A percentile compares a stretch with the other conserved stretches of the same genome.
Evolutionary conservation across 1,140 invertebrate species (phyloP).

Genomic region (Leptinotarsa undecemlineata): DNA sequence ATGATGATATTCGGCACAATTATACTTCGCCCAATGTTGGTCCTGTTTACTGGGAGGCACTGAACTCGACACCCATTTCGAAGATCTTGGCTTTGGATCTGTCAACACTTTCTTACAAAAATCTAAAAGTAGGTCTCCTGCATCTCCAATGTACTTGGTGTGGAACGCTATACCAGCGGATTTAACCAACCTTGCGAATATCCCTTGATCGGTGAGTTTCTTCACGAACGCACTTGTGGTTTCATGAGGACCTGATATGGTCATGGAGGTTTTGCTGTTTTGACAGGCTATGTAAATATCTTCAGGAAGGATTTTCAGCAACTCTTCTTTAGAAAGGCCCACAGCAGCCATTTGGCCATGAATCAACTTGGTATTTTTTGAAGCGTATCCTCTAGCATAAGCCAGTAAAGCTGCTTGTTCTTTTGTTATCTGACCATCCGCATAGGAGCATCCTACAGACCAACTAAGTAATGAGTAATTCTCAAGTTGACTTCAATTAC

Average conservation of each 20-base stretch:
- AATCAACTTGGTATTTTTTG: conserved; percentile 75
- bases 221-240: conserved; percentile 69
- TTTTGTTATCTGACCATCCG: conserved; percentile 79
- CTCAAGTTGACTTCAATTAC: conserved; percentile 12
- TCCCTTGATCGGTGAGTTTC: conserved; percentile 67
- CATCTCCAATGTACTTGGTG: conserved; percentile 74
- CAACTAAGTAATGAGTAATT: background rate
- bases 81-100: conserved; percentile 68
- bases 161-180: conserved; percentile 83
- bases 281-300: conserved; percentile 81
- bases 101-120: conserved; percentile 73
- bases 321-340: conserved; percentile 58
- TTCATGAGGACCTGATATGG: conserved; percentile 79
- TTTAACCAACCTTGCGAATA: conserved; percentile 82
- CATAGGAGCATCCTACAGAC: conserved; percentile 77
- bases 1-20: conserved; percentile 88
- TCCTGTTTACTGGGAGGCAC: conserved; percentile 77
- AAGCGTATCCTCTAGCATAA: conserved; percentile 82
- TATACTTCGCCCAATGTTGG: conserved; percentile 64
- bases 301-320: conserved; percentile 64
- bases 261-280: conserved; percentile 79
- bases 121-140: conserved; percentile 72
- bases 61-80: conserved; percentile 85
- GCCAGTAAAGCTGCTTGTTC: conserved; percentile 81
- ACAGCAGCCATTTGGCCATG: conserved; percentile 83